Base-by-base conservation (phyloP, 2,888 invertebrate species). In the Ethmia dodecea region DNA sequence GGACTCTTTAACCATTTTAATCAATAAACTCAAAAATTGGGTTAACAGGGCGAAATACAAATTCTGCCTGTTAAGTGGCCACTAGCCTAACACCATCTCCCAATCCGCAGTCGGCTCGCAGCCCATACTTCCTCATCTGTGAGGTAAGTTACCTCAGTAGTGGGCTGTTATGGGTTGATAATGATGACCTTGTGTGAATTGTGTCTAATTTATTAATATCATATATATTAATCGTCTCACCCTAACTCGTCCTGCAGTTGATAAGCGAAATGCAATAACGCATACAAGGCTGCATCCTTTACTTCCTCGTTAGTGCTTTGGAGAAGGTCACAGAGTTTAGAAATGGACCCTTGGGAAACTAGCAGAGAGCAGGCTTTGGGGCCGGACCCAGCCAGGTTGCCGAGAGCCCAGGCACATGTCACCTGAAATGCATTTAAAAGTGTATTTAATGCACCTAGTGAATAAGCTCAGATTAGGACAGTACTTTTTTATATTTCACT, bases 401-500 rank as follows among this genome's bases (percentile, higher is more conserved):
- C 86, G 0, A 86, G 36, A 0, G 77, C 54, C 83, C 83, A 84
- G 0, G 74, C 69, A 34, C 76, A 67, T 0, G 62, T 61, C 11
- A 73, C 60, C 87, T 87, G 55, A 2, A 49, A 46, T n/a, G n/a
- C n/a, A n/a, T n/a, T n/a, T n/a, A n/a, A n/a, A n/a, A n/a, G n/a
- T n/a, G n/a, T n/a, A n/a, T n/a, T n/a, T n/a, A n/a, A n/a, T n/a
- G n/a, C n/a, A n/a, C n/a, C n/a, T n/a, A n/a, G n/a, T n/a, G n/a
- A n/a, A n/a, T n/a, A n/a, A n/a, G n/a, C n/a, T n/a, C n/a, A n/a
- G n/a, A n/a, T n/a, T n/a, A n/a, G n/a, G n/a, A n/a, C n/a, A n/a
- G n/a, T n/a, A n/a, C n/a, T n/a, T n/a, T n/a, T n/a, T n/a, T n/a
- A n/a, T n/a, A n/a, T n/a, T n/a, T n/a, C n/a, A n/a, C n/a, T n/a